phyloP scores from a whole-genome alignment of 2,113 vertebrate genomes.

The Aldabrachelys gigantea region DNA sequence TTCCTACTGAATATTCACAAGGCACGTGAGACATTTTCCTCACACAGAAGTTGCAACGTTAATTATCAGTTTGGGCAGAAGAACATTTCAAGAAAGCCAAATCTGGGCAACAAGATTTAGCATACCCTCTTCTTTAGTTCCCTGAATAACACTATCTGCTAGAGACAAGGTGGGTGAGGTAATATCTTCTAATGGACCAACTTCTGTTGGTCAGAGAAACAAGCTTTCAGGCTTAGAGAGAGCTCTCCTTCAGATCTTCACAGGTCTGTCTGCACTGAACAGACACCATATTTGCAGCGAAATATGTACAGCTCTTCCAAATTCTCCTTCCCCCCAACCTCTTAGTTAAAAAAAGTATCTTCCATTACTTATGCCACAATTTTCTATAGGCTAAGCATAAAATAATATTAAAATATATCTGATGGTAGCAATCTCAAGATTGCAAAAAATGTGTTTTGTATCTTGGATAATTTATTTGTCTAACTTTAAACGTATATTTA shows the following conservation, averaged over 20 bases:
- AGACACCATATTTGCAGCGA: not conserved
- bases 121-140: not conserved
- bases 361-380: not conserved
- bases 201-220: not conserved
- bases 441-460: not conserved
- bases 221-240: not conserved
- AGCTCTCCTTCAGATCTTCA: not conserved
- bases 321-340: not conserved
- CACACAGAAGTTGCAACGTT: not conserved
- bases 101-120: not conserved
- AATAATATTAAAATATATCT: not conserved
- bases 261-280: not conserved
- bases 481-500: not conserved
- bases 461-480: not conserved
- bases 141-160: not conserved
- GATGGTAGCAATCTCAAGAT: not conserved
- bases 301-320: not conserved
- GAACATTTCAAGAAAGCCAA: not conserved
- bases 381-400: not conserved
- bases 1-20: not conserved
- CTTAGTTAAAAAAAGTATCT: not conserved
- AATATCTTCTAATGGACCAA: not conserved
- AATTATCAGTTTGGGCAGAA: not conserved
- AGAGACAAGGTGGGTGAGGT: not conserved
- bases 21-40: not conserved